Conservation (phyloP, 2,113 vertebrate genomes). For the Scolopax mira region DNA sequence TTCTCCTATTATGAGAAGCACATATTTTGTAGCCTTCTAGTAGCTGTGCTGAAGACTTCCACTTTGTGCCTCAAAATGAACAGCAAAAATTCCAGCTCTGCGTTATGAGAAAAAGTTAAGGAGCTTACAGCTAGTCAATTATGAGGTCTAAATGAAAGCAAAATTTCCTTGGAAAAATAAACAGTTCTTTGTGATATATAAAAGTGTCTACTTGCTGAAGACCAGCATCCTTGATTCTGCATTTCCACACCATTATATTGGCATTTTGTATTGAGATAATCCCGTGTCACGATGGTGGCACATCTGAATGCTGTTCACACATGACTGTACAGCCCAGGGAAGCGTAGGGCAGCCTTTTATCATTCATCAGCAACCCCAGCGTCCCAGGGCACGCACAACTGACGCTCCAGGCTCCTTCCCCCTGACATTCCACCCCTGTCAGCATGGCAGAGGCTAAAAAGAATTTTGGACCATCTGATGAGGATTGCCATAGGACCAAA, state of each 20-base stretch:
- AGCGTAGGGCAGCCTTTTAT: background rate
- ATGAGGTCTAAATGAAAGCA: background rate
- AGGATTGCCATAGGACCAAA: background rate
- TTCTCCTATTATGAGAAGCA: background rate
- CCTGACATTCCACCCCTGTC: background rate
- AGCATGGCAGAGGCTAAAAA: background rate
- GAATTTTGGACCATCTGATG: background rate
- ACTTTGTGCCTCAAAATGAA: background rate
- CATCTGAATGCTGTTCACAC: constrained; percentile 19
- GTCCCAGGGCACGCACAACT: background rate
- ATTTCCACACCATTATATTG: constrained; percentile 7
- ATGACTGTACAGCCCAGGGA: background rate
- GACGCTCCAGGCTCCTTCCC: background rate
- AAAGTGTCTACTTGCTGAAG: background rate
- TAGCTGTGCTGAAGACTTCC: background rate
- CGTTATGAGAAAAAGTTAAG: background rate
- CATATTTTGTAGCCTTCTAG: background rate
- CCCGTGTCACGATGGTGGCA: constrained; percentile 5
- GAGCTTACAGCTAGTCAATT: background rate
- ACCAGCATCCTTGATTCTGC: constrained; percentile 6
- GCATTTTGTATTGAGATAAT: background rate
- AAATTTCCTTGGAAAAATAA: background rate
- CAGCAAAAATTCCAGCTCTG: background rate
- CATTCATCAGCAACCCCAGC: constrained; percentile 10
- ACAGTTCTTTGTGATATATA: background rate